Evolutionary conservation across 2,113 vertebrate species (phyloP).

Genomic region (Podarcis muralis): DNA sequence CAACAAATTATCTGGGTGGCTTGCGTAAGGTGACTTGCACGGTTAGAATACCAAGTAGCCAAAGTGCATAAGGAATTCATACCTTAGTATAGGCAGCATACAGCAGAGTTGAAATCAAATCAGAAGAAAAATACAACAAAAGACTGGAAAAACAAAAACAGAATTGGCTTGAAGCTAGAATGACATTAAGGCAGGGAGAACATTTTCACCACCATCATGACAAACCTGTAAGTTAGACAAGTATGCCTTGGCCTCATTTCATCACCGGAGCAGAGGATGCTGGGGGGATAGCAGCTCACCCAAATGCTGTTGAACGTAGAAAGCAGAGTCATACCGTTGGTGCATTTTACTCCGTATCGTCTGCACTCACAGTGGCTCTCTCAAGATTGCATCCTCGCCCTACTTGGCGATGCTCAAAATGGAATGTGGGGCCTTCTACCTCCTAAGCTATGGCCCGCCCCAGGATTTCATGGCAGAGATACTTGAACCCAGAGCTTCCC

Average conservation of each 20-base stretch:
- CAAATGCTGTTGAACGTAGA: not conserved
- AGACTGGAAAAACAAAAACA: not conserved
- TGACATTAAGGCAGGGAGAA: not conserved
- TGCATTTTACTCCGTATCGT: not conserved
- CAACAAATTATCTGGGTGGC: not conserved
- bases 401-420: not conserved
- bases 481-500: not conserved
- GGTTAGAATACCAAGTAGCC: not conserved
- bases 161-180: not conserved
- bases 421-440: not conserved
- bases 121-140: not conserved
- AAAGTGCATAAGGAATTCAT: not conserved
- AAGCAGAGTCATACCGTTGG: not conserved
- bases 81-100: not conserved
- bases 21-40: not conserved
- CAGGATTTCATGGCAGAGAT: not conserved
- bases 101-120: not conserved
- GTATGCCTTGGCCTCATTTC: not conserved
- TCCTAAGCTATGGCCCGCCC: not conserved
- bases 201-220: not conserved
- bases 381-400: too few relatives aligned
- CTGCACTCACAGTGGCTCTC: not conserved
- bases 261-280: not conserved
- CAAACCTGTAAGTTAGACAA: not conserved
- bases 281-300: not conserved